Evolutionary conservation across 2,113 vertebrate species (phyloP).

Genomic region (Aegotheles bennettii): DNA sequence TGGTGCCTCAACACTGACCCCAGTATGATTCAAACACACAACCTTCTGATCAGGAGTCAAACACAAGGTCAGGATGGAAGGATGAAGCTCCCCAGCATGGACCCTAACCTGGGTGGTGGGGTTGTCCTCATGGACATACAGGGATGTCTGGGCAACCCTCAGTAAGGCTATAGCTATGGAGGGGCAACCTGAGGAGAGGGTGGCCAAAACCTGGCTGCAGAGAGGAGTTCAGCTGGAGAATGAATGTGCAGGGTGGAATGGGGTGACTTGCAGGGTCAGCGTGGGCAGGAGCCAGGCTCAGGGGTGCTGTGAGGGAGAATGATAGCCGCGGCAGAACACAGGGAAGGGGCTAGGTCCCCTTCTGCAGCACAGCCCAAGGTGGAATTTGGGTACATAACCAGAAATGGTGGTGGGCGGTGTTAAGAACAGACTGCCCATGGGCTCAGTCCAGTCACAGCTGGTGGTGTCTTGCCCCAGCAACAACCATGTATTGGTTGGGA

Average conservation of each 20-base stretch:
- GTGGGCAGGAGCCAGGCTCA: neutral
- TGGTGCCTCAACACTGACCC: neutral
- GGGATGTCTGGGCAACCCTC: neutral
- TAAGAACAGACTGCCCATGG: accelerated
- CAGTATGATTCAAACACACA: constrained; percentile 45
- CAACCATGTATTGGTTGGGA: neutral
- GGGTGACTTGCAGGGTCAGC: too few species aligned
- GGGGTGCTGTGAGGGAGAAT: neutral
- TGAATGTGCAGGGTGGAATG: accelerated
- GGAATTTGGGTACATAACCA: neutral
- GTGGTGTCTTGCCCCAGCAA: neutral
- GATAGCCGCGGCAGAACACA: neutral
- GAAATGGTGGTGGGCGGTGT: neutral
- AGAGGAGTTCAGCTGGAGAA: neutral
- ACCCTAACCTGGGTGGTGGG: accelerated
- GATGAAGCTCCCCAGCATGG: accelerated
- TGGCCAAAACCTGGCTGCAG: neutral
- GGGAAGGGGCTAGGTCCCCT: neutral
- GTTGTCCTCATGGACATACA: neutral
- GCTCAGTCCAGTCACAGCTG: neutral
- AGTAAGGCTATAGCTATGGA: neutral
- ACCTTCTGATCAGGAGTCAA: constrained; percentile 53
- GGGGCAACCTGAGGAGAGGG: neutral
- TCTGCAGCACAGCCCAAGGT: neutral
- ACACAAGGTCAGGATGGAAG: neutral